Percentiles rank a stretch among this genome's conserved stretches.
phyloP scores from a whole-genome alignment of 64 coral and sea anemone genomes.

The Dendrophyllia cribrosa region DNA sequence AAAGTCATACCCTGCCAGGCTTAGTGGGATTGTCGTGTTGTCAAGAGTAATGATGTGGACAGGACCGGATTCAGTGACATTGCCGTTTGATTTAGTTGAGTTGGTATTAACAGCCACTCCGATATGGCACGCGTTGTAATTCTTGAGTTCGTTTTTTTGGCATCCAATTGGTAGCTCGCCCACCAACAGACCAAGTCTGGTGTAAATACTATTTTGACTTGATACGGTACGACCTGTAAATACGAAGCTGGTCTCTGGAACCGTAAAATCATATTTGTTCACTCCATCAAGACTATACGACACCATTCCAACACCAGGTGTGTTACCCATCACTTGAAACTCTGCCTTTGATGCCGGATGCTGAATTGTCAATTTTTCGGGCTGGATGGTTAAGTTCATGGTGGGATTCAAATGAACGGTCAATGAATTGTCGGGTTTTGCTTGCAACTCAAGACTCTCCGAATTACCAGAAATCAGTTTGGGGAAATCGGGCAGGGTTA shows the following conservation, averaged over 20 bases:
- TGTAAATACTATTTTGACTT: background rate
- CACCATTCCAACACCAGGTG: background rate
- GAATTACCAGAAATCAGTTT: conserved; percentile 41
- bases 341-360: background rate
- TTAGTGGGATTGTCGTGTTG: conserved; percentile 14
- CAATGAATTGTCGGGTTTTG: conserved; percentile 25
- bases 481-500: conserved; percentile 35
- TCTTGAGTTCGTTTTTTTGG: background rate
- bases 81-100: background rate
- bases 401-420: conserved; percentile 4
- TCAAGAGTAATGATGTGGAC: background rate
- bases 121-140: background rate
- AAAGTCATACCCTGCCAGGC: conserved; percentile 9
- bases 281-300: background rate
- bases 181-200: background rate
- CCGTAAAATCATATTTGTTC: background rate
- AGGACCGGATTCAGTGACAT: background rate
- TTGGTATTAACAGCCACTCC: background rate
- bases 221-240: background rate
- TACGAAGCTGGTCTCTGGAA: background rate
- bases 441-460: background rate
- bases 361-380: background rate
- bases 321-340: background rate
- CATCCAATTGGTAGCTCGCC: conserved; percentile 3
- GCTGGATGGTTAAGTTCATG: conserved; percentile 14